A percentile compares a stretch with the other conserved stretches of the same genome.
Conservation (phyloP, 2,888 invertebrate species). For the Copidosoma aretas region DNA sequence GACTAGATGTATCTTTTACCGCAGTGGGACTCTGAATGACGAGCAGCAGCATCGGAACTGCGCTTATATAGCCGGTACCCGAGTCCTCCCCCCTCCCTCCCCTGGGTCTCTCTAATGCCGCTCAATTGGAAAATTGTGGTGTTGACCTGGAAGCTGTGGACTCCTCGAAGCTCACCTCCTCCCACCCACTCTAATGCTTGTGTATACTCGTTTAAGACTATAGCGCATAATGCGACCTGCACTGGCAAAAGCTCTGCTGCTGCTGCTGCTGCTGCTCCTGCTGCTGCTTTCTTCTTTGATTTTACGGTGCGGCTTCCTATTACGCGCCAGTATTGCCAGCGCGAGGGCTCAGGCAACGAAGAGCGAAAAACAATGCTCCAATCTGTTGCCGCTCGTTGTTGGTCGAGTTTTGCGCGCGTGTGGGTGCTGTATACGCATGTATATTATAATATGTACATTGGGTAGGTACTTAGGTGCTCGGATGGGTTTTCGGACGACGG, state of each 20-base stretch:
- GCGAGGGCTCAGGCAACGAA: too few species aligned
- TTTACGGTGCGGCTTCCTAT: too few species aligned
- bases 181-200: neutral
- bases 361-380: neutral
- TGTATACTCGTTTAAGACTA: neutral
- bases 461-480: too few species aligned
- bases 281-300: neutral
- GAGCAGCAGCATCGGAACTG: neutral
- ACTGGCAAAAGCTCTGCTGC: slow-evolving; percentile 21
- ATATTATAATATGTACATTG: too few species aligned
- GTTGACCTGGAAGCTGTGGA: slow-evolving; percentile 38
- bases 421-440: too few species aligned
- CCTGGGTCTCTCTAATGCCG: slow-evolving; percentile 34
- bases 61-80: neutral
- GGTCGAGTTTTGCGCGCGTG: too few species aligned
- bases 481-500: neutral
- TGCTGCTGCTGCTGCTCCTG: too few species aligned
- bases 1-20: neutral
- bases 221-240: too few species aligned
- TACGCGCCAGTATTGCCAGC: neutral
- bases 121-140: slow-evolving; percentile 40
- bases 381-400: too few species aligned
- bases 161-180: slow-evolving; percentile 24
- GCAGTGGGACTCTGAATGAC: neutral
- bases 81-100: neutral